Base-by-base conservation (phyloP, 2,113 vertebrate species). In the Mugil cephalus region DNA sequence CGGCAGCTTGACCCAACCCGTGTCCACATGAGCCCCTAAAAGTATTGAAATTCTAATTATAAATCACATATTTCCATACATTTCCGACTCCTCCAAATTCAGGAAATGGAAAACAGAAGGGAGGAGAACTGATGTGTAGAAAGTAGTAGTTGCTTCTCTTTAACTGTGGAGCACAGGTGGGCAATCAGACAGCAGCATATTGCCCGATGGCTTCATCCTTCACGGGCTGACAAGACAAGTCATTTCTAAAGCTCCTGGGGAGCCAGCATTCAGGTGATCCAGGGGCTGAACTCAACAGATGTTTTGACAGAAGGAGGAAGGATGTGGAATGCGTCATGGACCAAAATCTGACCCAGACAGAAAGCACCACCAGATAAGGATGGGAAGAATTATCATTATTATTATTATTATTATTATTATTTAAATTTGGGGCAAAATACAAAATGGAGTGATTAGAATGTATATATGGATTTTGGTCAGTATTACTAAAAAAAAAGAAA, bases 101-200 rank as follows among this genome's bases (percentile, higher is more conserved):
- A 59, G 21, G 50, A 66, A 21, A 2, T 35, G 6, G 5, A 67
- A 15, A 43, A 54, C 7, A 46, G 11, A 12, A 51, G 56, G 30
- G 39, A 13, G 19, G 53, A 50, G 43, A 42, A 58, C 14, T 15
- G 19, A 52, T 40, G 36, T 51, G 65, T 87, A 85, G 39, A 74
- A 77, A 64, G 56, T 64, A n/a, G n/a, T 40, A 52, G 53, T 38
- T 21, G 62, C 74, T 59, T 74, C 58, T 55, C 13, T 82, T 83
- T 69, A 80, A 69, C 53, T 59, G 65, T 13, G 19, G 63, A 74
- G 80, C 75, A 85, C 80, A 89, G 81, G 85, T 85, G 85, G 77
- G 53, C 53, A 81, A 66, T 89, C 82, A 87, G 82, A 86, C 59
- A 43, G 79, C 86, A 69, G 52, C 74, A 86, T 77, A 86, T 89